Evolutionary conservation across 2,113 vertebrate species (phyloP), one percentile per base, ranked within the genome.

Genomic region (Anser cygnoides): DNA sequence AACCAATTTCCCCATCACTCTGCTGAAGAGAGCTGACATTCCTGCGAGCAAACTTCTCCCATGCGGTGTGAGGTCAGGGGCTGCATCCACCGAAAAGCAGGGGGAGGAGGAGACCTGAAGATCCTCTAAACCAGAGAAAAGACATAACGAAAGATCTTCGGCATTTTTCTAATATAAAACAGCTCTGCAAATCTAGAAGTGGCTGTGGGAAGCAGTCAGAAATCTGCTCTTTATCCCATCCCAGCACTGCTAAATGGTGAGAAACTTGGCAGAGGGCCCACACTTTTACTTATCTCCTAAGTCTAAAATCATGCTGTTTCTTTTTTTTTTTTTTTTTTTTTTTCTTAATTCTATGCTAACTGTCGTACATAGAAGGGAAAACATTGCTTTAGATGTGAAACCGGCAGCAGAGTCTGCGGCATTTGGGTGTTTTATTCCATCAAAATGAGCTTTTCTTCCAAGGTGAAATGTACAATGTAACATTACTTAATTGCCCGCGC

Each of bases 221-320:
- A 95, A 97, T 97, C 87, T 95, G 93, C 74, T 95, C 84, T 95
- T 97, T 96, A 96, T 96, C 96, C 94, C 82, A 91, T 92, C 91
- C 87, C 84, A 58, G 88, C 39, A 13, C 75, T 82, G 76, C 90
- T 96, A 96, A 96, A 94, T 96, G 89, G 95, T 95, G 90, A 96
- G 86, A 96, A 96, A 92, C 68, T 94, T 97, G 96, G 96, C 96
- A 94, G 93, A 91, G 65, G 37, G 86, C 95, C 95, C 91, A 92
- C 75, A 84, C 81, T 93, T 93, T 94, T 81, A 87, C 92, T 96
- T 96, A 91, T 95, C 89, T 93, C 71, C 39, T 90, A 55, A 89
- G 85, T 91, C 88, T 93, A 91, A 94, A 96, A 95, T 94, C 90
- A 74, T n/a, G 82, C 74, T 82, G 81, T 65, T 76, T 94, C 87